These are phyloP conservation scores for Asarcornis scutulata DNA, from an alignment of 2,113 vertebrate genomes.

Conservation along the genomic window DNA sequence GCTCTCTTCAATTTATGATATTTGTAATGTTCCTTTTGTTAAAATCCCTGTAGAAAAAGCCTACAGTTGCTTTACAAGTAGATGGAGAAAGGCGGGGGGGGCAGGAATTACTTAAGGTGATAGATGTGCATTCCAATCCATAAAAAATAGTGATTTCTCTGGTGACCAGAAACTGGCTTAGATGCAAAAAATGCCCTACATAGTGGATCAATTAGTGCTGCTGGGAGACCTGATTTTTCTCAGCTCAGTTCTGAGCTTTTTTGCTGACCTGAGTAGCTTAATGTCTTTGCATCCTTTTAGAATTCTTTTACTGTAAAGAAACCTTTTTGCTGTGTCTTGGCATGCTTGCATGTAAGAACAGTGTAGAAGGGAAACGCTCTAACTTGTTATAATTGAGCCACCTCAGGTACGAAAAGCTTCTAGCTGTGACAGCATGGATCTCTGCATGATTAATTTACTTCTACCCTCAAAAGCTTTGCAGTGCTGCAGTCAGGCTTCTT, in stretches of 20 bases:
- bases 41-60: not conserved
- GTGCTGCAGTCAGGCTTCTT: not conserved
- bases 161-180: not conserved
- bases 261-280: not conserved
- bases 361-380: not conserved
- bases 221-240: not conserved
- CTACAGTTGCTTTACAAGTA: not conserved
- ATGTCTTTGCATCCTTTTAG: not conserved
- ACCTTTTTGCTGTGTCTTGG: not conserved
- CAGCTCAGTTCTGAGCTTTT: not conserved
- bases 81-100: not conserved
- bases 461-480: not conserved
- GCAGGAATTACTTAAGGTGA: not conserved
- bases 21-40: not conserved
- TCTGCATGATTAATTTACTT: slow-evolving; percentile 43
- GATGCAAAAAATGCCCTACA: not conserved
- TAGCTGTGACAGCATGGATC: slow-evolving; percentile 30
- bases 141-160: not conserved
- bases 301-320: not conserved
- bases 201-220: not conserved
- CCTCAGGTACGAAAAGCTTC: slow-evolving; percentile 25
- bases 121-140: not conserved
- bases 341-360: not conserved
- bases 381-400: not conserved
- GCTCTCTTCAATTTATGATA: not conserved